Conservation (phyloP, 2,113 vertebrate species). For the Podilymbus podiceps region DNA sequence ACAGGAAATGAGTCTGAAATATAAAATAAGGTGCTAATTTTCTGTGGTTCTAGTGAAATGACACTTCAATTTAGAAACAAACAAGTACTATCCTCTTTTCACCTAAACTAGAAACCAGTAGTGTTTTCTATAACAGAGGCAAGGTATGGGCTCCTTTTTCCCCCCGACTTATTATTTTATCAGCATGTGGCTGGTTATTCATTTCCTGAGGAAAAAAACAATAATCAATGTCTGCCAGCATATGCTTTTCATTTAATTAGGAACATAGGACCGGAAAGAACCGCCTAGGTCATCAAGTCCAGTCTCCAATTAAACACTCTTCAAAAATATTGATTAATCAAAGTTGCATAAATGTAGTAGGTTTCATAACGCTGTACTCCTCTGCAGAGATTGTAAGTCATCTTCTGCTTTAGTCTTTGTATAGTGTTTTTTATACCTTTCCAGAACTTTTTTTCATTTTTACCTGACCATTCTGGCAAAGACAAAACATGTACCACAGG, state of each 20-base stretch:
- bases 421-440: neutral
- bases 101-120: neutral
- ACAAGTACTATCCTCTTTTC: neutral
- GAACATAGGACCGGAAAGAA: neutral
- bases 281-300: neutral
- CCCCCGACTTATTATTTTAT: slow-evolving; percentile 28
- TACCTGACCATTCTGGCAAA: neutral
- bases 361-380: neutral
- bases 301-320: slow-evolving; percentile 27
- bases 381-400: neutral
- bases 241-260: slow-evolving; percentile 39
- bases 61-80: neutral
- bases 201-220: slow-evolving; percentile 51
- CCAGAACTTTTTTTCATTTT: neutral
- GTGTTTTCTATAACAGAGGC: slow-evolving; percentile 35
- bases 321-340: slow-evolving; percentile 44
- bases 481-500: neutral
- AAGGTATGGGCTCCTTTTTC: neutral
- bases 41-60: neutral
- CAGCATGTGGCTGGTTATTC: slow-evolving; percentile 52
- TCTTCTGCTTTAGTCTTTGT: neutral
- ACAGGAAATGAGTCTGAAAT: neutral
- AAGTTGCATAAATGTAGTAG: neutral
- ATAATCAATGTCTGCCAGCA: slow-evolving; percentile 40
- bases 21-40: neutral